Conservation (phyloP, 2,888 invertebrate genomes). For the Eudemis profundana region DNA sequence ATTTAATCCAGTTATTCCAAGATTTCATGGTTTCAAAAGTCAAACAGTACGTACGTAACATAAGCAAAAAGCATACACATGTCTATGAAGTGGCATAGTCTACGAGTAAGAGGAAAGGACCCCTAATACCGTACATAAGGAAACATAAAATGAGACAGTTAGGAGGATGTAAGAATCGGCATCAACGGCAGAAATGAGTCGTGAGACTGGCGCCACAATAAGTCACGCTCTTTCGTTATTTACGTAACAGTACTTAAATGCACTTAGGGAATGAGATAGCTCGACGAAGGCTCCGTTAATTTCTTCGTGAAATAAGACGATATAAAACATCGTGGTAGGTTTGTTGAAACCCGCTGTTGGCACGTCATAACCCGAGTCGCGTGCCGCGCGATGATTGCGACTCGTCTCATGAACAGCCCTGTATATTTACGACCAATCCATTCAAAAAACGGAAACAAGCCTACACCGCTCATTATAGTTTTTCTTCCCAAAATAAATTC, state of each 20-base stretch:
- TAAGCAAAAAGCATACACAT: constrained; percentile 12
- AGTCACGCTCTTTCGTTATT: constrained; percentile 57
- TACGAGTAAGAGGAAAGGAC: constrained; percentile 44
- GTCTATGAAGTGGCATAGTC: constrained; percentile 12
- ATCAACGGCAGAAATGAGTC: constrained; percentile 48
- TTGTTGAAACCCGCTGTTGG: constrained; percentile 29
- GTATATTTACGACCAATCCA: constrained; percentile 48
- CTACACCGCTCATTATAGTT: constrained; percentile 31
- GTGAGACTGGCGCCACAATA: constrained; percentile 56
- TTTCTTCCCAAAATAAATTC: constrained; percentile 44
- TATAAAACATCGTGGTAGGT: constrained; percentile 22
- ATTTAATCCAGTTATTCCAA: not conserved
- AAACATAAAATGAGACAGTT: constrained; percentile 55
- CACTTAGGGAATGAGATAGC: constrained; percentile 64
- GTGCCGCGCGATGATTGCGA: constrained; percentile 53
- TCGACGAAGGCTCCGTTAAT: constrained; percentile 52
- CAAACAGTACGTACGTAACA: constrained; percentile 1
- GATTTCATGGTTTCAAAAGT: not conserved
- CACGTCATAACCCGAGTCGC: constrained; percentile 38
- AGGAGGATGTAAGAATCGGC: constrained; percentile 49
- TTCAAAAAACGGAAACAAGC: constrained; percentile 51
- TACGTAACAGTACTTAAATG: constrained; percentile 58
- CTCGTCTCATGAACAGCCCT: constrained; percentile 50
- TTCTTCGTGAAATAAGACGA: constrained; percentile 51
- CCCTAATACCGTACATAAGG: constrained; percentile 54